These are phyloP conservation scores for Corvus moneduloides DNA, from an alignment of 2,113 vertebrate species.

Conservation along the genomic window DNA sequence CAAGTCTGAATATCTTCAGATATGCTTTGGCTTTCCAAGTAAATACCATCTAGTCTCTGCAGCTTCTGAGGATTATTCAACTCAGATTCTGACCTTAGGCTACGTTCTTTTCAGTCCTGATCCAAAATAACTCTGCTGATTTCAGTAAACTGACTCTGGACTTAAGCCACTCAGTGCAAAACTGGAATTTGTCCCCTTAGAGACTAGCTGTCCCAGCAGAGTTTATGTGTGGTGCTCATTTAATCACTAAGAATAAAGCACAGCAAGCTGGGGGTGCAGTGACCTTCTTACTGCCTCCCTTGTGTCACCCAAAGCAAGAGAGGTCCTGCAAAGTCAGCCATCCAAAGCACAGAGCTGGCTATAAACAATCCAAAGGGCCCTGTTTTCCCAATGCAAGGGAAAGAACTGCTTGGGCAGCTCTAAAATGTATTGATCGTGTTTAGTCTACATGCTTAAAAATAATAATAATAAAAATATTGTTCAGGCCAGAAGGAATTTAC, in stretches of 20 bases:
- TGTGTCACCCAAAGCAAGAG: background rate
- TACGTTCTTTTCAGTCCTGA: background rate
- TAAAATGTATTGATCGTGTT: conserved; percentile 40
- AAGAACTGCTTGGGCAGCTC: background rate
- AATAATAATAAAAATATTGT: conserved; percentile 50
- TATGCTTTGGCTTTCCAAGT: background rate
- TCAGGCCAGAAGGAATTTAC: conserved; percentile 34
- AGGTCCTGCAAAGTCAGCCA: conserved; percentile 33
- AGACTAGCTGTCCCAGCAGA: conserved; percentile 7
- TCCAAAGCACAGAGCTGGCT: background rate
- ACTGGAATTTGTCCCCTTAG: background rate
- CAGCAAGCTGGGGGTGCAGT: background rate
- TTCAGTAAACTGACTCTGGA: conserved; percentile 32
- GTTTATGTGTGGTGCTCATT: background rate
- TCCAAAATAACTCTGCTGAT: conserved; percentile 45
- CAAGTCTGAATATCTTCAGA: background rate
- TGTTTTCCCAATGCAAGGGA: conserved; percentile 12
- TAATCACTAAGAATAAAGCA: background rate
- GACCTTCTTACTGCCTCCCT: background rate
- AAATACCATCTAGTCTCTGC: background rate
- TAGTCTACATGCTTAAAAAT: conserved; percentile 55
- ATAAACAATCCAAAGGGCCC: conserved; percentile 1
- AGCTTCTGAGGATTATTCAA: background rate
- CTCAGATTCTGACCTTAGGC: conserved; percentile 1
- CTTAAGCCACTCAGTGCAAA: conserved; percentile 1